Conservation (phyloP, 2,113 vertebrate genomes). For the Phaethon lepturus region DNA sequence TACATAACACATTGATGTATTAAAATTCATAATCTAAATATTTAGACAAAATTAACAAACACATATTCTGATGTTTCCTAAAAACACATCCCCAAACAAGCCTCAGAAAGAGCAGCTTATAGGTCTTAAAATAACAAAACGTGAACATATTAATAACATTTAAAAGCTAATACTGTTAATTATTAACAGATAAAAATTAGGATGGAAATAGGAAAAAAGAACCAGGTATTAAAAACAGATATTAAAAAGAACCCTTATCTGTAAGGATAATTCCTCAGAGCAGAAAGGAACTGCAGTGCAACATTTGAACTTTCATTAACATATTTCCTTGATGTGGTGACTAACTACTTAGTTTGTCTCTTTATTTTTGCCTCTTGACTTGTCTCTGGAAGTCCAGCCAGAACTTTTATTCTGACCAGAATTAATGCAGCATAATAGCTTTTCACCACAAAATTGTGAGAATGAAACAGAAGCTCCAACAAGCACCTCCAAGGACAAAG, state of each 20-base stretch:
- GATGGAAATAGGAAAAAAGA: not conserved
- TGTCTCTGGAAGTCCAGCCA: not conserved
- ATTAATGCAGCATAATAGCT: not conserved
- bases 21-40: not conserved
- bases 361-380: not conserved
- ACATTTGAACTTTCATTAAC: not conserved
- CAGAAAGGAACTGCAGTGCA: not conserved
- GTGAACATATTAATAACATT: not conserved
- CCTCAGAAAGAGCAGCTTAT: not conserved
- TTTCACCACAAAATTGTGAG: not conserved
- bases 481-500: not conserved
- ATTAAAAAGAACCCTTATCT: not conserved
- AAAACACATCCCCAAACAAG: not conserved
- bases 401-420: not conserved
- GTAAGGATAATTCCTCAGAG: not conserved
- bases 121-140: not conserved
- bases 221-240: not conserved
- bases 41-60: not conserved
- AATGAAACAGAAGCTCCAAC: not conserved
- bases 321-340: not conserved
- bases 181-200: not conserved
- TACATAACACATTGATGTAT: not conserved
- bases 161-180: not conserved
- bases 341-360: not conserved
- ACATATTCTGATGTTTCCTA: not conserved